Percentiles rank a stretch among this genome's conserved stretches.
Evolutionary conservation across 2,888 invertebrate genomes (phyloP).

Genomic region (Plebejus anna): DNA sequence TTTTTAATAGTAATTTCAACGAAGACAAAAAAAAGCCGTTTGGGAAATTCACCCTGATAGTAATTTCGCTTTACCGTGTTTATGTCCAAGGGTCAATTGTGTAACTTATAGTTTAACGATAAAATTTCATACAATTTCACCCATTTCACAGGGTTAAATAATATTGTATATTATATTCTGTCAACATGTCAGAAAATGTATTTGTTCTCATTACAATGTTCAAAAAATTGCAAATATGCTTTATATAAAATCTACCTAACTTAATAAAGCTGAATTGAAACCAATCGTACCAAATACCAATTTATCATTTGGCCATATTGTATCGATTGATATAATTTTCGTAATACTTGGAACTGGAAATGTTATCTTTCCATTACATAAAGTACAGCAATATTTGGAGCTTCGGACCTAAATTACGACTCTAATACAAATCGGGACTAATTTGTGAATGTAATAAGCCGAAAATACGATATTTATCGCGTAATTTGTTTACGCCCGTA

Average conservation of each 20-base stretch:
- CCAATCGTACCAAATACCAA: neutral
- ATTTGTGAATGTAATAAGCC: conserved; percentile 18
- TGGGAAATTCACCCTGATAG: neutral
- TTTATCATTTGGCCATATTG: neutral
- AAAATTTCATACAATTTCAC: neutral
- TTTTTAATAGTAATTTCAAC: no score
- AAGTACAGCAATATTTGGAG: neutral
- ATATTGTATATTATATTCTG: neutral
- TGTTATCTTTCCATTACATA: neutral
- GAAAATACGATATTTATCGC: conserved; percentile 26
- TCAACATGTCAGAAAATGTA: neutral
- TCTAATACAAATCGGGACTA: conserved; percentile 6
- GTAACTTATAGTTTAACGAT: neutral
- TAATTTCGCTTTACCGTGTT: neutral
- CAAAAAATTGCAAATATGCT: neutral
- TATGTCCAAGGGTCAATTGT: neutral
- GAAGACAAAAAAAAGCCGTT: no score
- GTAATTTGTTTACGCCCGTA: conserved; percentile 23
- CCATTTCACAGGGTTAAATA: neutral
- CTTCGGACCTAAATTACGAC: conserved; percentile 16
- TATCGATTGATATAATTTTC: neutral
- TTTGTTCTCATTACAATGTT: neutral
- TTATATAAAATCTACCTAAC: neutral
- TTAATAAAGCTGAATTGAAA: neutral
- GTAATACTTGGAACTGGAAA: neutral